Conservation (phyloP, 2,797 vertebrate species). For the Tinamus major region DNA sequence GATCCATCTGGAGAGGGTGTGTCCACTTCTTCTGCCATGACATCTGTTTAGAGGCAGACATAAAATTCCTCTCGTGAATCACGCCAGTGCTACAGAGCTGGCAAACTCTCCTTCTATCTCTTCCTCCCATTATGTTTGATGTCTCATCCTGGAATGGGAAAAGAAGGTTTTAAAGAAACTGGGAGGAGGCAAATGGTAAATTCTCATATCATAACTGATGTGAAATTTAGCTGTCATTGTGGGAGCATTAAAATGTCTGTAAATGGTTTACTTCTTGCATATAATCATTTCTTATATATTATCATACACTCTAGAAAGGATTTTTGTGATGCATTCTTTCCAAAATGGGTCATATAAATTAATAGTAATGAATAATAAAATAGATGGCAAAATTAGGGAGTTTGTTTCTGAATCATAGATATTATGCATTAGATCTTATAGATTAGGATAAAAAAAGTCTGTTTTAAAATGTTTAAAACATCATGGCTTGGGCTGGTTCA, state of each 20-base stretch:
- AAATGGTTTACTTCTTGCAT: neutral
- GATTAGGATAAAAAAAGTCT: neutral
- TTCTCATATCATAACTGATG: neutral
- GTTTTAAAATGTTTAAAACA: slow-evolving; percentile 12
- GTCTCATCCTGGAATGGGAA: slow-evolving; percentile 12
- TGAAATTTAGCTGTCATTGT: neutral
- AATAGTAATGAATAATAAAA: neutral
- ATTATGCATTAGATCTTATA: neutral
- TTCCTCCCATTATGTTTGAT: neutral
- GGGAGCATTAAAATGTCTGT: neutral
- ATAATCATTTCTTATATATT: too few relatives aligned
- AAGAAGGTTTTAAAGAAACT: neutral
- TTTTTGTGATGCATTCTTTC: neutral
- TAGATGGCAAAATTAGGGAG: neutral
- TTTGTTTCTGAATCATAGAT: neutral
- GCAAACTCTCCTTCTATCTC: slow-evolving; percentile 3
- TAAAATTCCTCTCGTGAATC: slow-evolving; percentile 60
- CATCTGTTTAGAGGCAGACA: slow-evolving; percentile 69
- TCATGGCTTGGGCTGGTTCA: neutral
- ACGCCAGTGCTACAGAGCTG: slow-evolving; percentile 24
- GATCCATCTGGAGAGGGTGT: slow-evolving; percentile 65
- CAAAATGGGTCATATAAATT: neutral
- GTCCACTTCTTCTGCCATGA: slow-evolving; percentile 42
- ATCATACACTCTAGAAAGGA: neutral
- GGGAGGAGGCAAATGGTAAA: neutral